These are phyloP conservation scores for Caranx melampygus DNA, from an alignment of 2,113 vertebrate genomes.

Conservation along the genomic window DNA sequence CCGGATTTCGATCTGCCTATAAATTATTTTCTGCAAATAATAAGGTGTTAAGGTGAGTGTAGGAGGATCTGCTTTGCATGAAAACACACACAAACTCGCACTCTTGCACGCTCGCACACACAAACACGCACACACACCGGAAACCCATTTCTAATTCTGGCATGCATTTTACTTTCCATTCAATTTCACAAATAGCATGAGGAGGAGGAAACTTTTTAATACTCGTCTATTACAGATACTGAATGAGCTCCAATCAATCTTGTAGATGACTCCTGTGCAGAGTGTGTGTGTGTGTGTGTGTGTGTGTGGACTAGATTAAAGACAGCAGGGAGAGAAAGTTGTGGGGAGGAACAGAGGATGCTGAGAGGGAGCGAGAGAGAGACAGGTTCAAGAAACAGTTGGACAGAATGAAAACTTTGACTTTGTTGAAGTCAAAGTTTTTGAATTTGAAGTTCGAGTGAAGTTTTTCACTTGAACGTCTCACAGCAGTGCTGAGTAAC, in stretches of 20 bases:
- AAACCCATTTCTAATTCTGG: slow-evolving; percentile 62
- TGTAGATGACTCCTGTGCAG: slow-evolving; percentile 53
- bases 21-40: slow-evolving; percentile 52
- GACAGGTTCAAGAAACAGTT: slow-evolving; percentile 24
- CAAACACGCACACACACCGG: slow-evolving; percentile 22
- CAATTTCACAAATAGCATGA: slow-evolving; percentile 70
- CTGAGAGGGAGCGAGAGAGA: slow-evolving; percentile 7
- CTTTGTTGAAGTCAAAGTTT: slow-evolving; percentile 21
- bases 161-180: slow-evolving; percentile 66
- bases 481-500: slow-evolving; percentile 11
- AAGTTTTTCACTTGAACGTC: slow-evolving; percentile 1
- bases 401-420: slow-evolving; percentile 24
- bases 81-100: slow-evolving; percentile 25
- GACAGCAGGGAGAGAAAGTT: slow-evolving; percentile 24
- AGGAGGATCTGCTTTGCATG: slow-evolving; percentile 47
- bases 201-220: slow-evolving; percentile 66
- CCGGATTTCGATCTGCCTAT: slow-evolving; percentile 19
- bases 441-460: slow-evolving; percentile 6
- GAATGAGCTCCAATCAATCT: slow-evolving; percentile 69
- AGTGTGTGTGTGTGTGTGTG: slow-evolving; percentile 14
- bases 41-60: slow-evolving; percentile 55
- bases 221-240: slow-evolving; percentile 65
- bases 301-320: slow-evolving; percentile 30
- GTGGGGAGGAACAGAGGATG: slow-evolving; percentile 15
- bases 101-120: slow-evolving; percentile 18